These are phyloP conservation scores for Arnoldichthys spilopterus DNA, from an alignment of 2,797 vertebrate species.

Conservation along the genomic window DNA sequence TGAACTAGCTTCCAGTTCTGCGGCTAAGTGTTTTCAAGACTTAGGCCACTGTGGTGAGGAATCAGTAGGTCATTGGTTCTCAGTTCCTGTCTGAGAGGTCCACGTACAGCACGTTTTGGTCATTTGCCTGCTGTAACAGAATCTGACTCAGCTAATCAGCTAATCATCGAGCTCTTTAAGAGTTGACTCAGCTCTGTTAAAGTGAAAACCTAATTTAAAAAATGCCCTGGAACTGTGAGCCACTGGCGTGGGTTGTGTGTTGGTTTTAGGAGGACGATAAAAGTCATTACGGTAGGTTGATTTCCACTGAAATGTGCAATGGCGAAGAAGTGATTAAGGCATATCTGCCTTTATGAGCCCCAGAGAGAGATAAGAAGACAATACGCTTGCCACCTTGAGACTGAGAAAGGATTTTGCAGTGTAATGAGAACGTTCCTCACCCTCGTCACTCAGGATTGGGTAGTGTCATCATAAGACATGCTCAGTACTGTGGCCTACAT, in stretches of 20 bases:
- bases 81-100: neutral
- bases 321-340: constrained; percentile 20
- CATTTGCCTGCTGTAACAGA: neutral
- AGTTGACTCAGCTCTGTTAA: neutral
- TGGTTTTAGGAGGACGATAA: neutral
- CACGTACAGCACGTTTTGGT: too few relatives aligned
- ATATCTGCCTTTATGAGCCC: neutral
- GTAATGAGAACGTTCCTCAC: neutral
- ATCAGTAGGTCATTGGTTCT: neutral
- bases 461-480: neutral
- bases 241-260: neutral
- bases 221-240: neutral
- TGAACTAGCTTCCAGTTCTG: neutral
- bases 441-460: neutral
- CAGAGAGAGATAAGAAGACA: constrained; percentile 26
- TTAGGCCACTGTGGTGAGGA: neutral
- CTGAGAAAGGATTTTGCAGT: constrained; percentile 8
- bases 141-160: constrained; percentile 1
- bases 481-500: neutral
- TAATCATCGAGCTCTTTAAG: constrained; percentile 1
- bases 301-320: neutral
- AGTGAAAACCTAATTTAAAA: neutral
- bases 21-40: neutral
- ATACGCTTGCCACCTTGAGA: constrained; percentile 19
- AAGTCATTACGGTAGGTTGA: neutral